phyloP scores from a whole-genome alignment of 2,113 vertebrate species.

The Poeciliopsis retropinna region DNA sequence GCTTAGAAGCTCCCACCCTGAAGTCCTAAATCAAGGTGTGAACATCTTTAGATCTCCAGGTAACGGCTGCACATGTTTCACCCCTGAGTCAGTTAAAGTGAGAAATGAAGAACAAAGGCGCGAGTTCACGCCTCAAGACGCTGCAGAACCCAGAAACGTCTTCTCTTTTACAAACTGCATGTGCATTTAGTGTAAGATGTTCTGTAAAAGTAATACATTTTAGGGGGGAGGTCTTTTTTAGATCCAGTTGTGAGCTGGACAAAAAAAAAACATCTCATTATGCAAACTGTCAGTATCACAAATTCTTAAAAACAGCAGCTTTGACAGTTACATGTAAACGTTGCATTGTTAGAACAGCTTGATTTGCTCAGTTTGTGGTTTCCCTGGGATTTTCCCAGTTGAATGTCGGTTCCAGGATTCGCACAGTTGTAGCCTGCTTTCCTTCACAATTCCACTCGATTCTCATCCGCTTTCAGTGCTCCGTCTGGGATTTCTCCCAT shows the following conservation, averaged over 20 bases:
- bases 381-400: constrained; percentile 5
- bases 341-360: not conserved
- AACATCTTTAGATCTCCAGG: constrained; percentile 27
- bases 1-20: constrained; percentile 13
- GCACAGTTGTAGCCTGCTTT: too few species aligned
- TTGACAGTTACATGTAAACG: too few species aligned
- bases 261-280: not conserved
- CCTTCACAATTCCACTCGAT: too few species aligned
- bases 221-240: not conserved
- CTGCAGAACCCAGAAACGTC: not conserved
- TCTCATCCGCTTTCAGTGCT: too few species aligned
- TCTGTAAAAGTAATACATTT: not conserved
- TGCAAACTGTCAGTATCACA: not conserved
- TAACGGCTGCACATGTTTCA: constrained; percentile 9
- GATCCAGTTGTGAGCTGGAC: not conserved
- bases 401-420: constrained; percentile 2
- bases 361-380: constrained; percentile 14
- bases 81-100: constrained; percentile 1
- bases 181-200: not conserved
- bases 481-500: too few species aligned
- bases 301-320: too few species aligned
- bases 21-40: constrained; percentile 33
- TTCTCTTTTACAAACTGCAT: not conserved
- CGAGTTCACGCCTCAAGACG: not conserved
- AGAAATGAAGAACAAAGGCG: constrained; percentile 21